Conservation (phyloP, 2,797 vertebrate species). For the Chloroceryle inda region DNA sequence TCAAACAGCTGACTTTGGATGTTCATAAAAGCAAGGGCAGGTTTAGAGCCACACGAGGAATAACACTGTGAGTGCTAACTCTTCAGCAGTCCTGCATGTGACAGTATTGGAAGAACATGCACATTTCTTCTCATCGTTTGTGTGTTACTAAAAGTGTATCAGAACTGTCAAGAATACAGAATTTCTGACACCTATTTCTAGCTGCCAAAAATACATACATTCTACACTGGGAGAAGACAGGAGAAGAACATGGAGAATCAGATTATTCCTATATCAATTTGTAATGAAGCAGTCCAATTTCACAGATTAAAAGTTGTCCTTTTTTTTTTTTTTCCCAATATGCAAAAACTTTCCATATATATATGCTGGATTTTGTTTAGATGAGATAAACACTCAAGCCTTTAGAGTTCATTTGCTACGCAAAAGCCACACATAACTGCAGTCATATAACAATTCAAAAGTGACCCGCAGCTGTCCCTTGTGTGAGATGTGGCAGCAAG, state of each 20-base stretch:
- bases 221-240: background rate
- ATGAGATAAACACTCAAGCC: background rate
- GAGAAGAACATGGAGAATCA: background rate
- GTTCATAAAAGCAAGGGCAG: background rate
- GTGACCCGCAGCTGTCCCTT: background rate
- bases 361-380: background rate
- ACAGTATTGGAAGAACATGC: background rate
- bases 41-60: background rate
- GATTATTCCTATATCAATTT: background rate
- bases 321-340: background rate
- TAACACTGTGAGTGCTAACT: background rate
- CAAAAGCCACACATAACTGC: background rate
- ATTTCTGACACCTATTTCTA: background rate
- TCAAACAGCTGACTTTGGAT: constrained; percentile 21
- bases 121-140: background rate
- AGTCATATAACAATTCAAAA: background rate
- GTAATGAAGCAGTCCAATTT: background rate
- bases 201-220: background rate
- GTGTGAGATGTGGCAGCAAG: background rate
- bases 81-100: background rate
- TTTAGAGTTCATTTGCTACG: background rate
- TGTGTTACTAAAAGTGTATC: background rate
- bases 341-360: background rate
- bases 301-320: background rate
- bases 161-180: background rate